A percentile compares a stretch with the other conserved stretches of the same genome.
phyloP scores from a whole-genome alignment of 92 coral and sea anemone species.

The Actinernus sp. region DNA sequence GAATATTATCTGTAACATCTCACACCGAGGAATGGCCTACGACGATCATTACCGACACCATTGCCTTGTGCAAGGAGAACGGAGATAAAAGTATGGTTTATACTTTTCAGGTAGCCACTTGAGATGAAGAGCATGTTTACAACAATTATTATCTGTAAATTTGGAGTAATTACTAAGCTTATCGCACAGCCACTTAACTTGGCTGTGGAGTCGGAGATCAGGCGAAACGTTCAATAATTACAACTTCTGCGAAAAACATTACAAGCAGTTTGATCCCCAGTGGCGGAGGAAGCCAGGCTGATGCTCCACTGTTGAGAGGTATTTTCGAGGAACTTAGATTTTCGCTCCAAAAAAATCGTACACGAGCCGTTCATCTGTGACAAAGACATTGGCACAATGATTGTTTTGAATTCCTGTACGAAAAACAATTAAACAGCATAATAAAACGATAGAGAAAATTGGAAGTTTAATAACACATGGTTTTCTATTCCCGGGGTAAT shows the following conservation, averaged over 20 bases:
- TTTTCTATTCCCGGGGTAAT: not conserved
- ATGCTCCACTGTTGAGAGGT: not conserved
- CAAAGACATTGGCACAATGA: not conserved
- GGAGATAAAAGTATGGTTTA: no score
- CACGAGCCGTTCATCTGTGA: not conserved
- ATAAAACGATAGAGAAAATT: slow-evolving; percentile 7
- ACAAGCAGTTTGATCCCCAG: not conserved
- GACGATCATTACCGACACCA: no score
- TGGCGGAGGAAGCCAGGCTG: not conserved
- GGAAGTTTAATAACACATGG: not conserved
- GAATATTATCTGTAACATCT: no score
- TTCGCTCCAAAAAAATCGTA: not conserved
- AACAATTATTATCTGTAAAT: slow-evolving; percentile 27
- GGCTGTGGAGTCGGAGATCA: slow-evolving; percentile 7
- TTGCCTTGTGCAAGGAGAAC: no score
- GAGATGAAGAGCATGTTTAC: slow-evolving; percentile 49
- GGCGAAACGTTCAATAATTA: not conserved
- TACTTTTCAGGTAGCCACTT: slow-evolving; percentile 10
- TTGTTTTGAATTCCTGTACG: slow-evolving; percentile 8
- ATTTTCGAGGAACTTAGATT: no score
- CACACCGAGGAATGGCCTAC: no score
- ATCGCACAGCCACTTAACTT: slow-evolving; percentile 31
- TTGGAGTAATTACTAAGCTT: slow-evolving; percentile 28
- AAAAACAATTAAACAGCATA: slow-evolving; percentile 7
- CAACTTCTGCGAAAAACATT: slow-evolving; percentile 4